These are phyloP conservation scores for Blastobasis lacticolella DNA, from an alignment of 2,888 invertebrate genomes.

Conservation along the genomic window DNA sequence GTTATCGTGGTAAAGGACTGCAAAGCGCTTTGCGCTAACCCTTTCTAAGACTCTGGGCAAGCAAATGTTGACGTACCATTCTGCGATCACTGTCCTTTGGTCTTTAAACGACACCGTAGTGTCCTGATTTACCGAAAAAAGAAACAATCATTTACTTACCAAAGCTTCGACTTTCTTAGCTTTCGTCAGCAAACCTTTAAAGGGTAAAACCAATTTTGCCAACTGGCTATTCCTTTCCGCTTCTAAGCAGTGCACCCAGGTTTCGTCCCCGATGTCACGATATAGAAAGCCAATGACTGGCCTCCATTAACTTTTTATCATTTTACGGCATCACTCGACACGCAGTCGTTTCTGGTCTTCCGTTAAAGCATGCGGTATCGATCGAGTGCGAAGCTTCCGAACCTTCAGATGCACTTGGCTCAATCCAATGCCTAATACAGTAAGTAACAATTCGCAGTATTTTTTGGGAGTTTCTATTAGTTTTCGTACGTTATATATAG, in stretches of 20 bases:
- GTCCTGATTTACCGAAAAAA: constrained; percentile 5
- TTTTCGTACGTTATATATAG: too few relatives aligned
- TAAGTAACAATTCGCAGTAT: too few relatives aligned
- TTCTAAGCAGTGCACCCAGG: constrained; percentile 2
- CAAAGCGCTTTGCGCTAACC: neutral
- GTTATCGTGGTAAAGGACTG: neutral
- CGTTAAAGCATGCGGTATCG: neutral
- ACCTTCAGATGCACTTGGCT: neutral
- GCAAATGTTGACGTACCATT: neutral
- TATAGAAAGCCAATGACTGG: neutral
- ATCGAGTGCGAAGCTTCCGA: neutral
- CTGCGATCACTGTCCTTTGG: constrained; percentile 1
- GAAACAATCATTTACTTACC: constrained; percentile 4
- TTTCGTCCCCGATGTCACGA: constrained; percentile 5
- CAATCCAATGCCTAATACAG: too few relatives aligned
- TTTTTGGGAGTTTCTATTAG: too few relatives aligned
- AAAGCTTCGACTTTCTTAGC: constrained; percentile 3
- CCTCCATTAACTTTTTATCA: neutral
- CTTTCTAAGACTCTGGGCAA: constrained; percentile 2
- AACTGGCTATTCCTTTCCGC: constrained; percentile 3
- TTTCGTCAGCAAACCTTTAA: constrained; percentile 3
- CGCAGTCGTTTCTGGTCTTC: neutral
- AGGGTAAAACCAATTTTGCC: constrained; percentile 5
- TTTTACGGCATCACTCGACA: neutral
- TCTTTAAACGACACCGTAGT: constrained; percentile 3